Conservation (phyloP, 2,797 vertebrate species). For the Artibeus lituratus region DNA sequence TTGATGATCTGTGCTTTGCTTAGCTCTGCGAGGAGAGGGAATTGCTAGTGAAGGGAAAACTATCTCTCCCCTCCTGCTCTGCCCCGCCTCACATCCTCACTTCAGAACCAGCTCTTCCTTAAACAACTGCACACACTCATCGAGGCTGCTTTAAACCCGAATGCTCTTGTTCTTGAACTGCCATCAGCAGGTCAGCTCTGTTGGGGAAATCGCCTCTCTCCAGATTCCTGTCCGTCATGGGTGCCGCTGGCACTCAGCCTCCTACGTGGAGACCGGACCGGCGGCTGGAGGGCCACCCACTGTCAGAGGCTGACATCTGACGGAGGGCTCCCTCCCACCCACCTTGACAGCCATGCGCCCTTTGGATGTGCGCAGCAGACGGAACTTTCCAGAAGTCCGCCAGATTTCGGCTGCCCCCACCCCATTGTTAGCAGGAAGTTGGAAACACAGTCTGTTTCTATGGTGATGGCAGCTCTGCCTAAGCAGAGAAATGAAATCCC, state of each 20-base stretch:
- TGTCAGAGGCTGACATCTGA: not conserved
- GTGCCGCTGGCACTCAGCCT: not conserved
- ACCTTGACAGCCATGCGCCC: not conserved
- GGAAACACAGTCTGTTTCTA: conserved; percentile 69
- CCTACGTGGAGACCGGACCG: not conserved
- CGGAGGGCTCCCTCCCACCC: not conserved
- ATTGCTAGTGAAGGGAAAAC: not conserved
- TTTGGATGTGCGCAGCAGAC: not conserved
- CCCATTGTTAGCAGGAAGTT: conserved; percentile 29
- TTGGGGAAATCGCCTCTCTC: not conserved
- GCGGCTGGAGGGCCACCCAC: not conserved
- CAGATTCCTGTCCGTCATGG: fast-evolving
- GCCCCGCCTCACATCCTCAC: not conserved
- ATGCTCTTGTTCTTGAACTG: not conserved
- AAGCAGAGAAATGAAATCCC: conserved; percentile 63
- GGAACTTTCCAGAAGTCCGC: conserved; percentile 40
- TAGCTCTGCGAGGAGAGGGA: not conserved
- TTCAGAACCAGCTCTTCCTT: conserved; percentile 13
- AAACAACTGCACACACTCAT: not conserved
- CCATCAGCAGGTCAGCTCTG: not conserved
- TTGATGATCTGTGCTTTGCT: not conserved
- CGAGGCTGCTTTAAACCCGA: not conserved
- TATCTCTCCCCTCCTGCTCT: not conserved
- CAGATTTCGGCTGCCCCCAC: not conserved
- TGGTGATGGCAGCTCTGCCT: conserved; percentile 50